phyloP scores from a whole-genome alignment of 2,888 invertebrate genomes.

The Hydropsyche betteni region DNA sequence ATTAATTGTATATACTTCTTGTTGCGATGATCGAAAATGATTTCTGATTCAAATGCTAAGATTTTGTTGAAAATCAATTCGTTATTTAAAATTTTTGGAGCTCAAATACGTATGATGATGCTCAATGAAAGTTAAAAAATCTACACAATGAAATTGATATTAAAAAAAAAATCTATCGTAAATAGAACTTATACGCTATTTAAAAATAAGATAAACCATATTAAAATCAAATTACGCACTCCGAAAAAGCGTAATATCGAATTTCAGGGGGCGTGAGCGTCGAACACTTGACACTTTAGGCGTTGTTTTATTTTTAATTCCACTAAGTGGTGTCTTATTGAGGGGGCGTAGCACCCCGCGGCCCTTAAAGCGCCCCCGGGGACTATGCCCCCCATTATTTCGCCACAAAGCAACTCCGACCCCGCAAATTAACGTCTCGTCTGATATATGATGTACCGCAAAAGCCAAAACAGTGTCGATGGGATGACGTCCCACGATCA shows the following conservation, averaged over 20 bases:
- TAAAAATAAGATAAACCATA: not conserved
- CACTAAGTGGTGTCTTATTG: slow-evolving; percentile 16
- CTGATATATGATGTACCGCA: not conserved
- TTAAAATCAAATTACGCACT: not conserved
- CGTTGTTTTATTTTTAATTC: slow-evolving; percentile 26
- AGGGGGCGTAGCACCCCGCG: slow-evolving; percentile 8
- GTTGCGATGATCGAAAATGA: too few species aligned
- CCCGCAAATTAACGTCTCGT: slow-evolving; percentile 11
- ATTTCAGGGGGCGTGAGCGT: slow-evolving; percentile 5
- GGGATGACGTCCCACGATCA: not conserved
- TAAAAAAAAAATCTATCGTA: too few species aligned
- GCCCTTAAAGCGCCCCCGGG: not conserved
- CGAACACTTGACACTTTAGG: slow-evolving; percentile 9
- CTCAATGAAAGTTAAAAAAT: too few species aligned
- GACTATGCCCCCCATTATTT: not conserved
- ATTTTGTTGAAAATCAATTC: too few species aligned
- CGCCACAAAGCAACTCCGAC: not conserved
- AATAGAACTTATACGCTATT: too few species aligned
- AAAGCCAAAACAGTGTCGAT: slow-evolving; percentile 18
- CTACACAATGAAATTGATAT: too few species aligned
- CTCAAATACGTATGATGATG: too few species aligned
- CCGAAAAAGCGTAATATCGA: not conserved
- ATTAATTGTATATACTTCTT: too few species aligned
- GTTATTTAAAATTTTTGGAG: too few species aligned
- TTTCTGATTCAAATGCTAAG: too few species aligned